phyloP scores from a whole-genome alignment of 1,140 invertebrate genomes.

The Notospermus geniculatus region DNA sequence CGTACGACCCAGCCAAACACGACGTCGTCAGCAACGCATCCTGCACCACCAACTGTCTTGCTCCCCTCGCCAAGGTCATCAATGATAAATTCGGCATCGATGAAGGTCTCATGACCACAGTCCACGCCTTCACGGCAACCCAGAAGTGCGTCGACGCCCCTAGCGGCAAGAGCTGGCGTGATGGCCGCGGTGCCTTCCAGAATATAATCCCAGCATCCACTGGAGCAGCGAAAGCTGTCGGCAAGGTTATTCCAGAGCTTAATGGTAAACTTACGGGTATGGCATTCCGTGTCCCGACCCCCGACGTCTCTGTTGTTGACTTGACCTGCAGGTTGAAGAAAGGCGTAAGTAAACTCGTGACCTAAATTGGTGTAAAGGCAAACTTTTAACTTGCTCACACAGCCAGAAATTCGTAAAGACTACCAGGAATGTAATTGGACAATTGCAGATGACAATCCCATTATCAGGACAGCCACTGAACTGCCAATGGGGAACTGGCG shows the following conservation, averaged over 20 bases:
- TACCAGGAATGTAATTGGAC: no score
- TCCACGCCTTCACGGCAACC: constrained; percentile 95
- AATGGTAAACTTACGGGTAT: constrained; percentile 87
- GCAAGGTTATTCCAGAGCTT: constrained; percentile 93
- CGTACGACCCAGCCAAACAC: constrained; percentile 77
- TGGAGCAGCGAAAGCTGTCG: constrained; percentile 97
- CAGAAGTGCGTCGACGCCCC: constrained; percentile 98
- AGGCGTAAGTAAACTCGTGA: constrained; percentile 51
- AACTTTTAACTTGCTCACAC: no score
- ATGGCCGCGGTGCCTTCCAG: constrained; percentile 91
- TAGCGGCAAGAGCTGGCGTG: constrained; percentile 91
- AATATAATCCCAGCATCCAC: constrained; percentile 98
- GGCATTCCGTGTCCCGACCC: constrained; percentile 96
- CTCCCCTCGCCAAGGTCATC: constrained; percentile 95
- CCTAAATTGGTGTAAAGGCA: no score
- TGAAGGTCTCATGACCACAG: constrained; percentile 98
- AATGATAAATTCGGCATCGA: constrained; percentile 92
- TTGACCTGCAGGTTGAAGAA: constrained; percentile 68
- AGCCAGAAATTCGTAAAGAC: no score
- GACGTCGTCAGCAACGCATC: constrained; percentile 82
- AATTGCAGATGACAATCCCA: no score
- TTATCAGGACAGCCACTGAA: no score
- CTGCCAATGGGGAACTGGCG: no score
- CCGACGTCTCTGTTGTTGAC: constrained; percentile 98
- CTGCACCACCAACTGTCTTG: constrained; percentile 99